Conservation (phyloP, 2,888 invertebrate genomes). For the Xylota sylvarum region DNA sequence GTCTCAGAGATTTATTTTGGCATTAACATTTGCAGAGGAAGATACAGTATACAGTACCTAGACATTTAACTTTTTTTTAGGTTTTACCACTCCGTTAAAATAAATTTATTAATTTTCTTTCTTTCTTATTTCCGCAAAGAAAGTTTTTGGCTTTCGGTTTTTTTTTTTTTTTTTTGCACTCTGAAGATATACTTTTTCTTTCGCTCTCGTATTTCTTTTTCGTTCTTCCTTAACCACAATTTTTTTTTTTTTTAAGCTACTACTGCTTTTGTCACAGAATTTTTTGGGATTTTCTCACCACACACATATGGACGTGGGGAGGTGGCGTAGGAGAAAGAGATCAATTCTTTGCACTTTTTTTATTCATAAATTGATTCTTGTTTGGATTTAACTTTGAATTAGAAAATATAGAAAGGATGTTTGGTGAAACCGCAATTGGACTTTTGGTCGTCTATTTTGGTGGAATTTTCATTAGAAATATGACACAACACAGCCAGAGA, state of each 20-base stretch:
- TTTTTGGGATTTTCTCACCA: conserved; percentile 54
- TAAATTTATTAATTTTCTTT: conserved; percentile 18
- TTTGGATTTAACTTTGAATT: conserved; percentile 38
- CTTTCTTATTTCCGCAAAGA: conserved; percentile 66
- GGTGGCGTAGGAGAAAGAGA: conserved; percentile 39
- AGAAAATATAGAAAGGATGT: conserved; percentile 52
- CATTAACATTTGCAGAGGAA: conserved; percentile 68
- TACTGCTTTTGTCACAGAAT: conserved; percentile 71
- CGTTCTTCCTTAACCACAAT: conserved; percentile 66
- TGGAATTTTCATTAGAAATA: conserved; percentile 64
- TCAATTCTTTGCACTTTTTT: conserved; percentile 41
- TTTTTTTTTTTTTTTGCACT: conserved; percentile 53
- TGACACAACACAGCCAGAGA: conserved; percentile 70
- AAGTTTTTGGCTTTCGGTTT: conserved; percentile 50
- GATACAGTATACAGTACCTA: conserved; percentile 75
- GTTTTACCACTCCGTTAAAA: conserved; percentile 64
- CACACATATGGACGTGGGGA: conserved; percentile 60
- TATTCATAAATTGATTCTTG: conserved; percentile 19
- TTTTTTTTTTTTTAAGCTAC: conserved; percentile 53
- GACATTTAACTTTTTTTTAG: conserved; percentile 67
- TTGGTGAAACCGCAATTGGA: conserved; percentile 40
- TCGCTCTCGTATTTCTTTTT: conserved; percentile 58
- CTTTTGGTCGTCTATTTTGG: conserved; percentile 67
- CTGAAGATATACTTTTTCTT: conserved; percentile 52
- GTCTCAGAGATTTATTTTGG: conserved; percentile 71